phyloP scores from a whole-genome alignment of 2,113 vertebrate genomes.

The Apodemus speciosus region DNA sequence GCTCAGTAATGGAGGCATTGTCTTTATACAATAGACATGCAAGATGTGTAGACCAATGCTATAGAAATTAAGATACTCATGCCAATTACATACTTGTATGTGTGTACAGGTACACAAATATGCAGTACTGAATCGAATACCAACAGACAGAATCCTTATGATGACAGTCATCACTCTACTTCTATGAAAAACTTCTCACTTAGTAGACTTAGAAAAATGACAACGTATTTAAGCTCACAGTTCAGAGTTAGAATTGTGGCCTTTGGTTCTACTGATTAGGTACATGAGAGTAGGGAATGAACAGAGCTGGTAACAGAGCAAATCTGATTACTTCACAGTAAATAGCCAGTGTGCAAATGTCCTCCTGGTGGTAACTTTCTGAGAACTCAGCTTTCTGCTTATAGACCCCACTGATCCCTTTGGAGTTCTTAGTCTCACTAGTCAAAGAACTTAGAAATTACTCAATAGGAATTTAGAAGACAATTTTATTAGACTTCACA shows the following conservation, averaged over 20 bases:
- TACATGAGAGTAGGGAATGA: rapidly evolving
- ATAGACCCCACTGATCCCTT: neutral
- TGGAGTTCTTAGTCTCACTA: neutral
- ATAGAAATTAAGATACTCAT: neutral
- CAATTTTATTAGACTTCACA: neutral
- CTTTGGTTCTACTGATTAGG: neutral
- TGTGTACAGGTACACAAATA: neutral
- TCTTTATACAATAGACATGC: neutral
- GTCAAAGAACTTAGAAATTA: neutral
- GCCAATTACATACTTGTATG: neutral
- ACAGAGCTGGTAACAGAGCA: neutral
- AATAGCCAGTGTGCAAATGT: no score
- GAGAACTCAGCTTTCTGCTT: neutral
- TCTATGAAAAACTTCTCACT: neutral
- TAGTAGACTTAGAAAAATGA: neutral
- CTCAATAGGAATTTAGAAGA: neutral
- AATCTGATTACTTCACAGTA: neutral
- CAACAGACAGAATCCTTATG: neutral
- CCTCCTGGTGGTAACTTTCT: rapidly evolving
- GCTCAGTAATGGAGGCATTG: neutral
- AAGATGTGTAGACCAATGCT: neutral
- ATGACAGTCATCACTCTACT: neutral
- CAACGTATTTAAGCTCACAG: neutral
- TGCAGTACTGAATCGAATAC: neutral
- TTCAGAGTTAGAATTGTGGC: neutral